Conservation (phyloP, 2,888 invertebrate genomes). For the Tubiluchus corallicola region DNA sequence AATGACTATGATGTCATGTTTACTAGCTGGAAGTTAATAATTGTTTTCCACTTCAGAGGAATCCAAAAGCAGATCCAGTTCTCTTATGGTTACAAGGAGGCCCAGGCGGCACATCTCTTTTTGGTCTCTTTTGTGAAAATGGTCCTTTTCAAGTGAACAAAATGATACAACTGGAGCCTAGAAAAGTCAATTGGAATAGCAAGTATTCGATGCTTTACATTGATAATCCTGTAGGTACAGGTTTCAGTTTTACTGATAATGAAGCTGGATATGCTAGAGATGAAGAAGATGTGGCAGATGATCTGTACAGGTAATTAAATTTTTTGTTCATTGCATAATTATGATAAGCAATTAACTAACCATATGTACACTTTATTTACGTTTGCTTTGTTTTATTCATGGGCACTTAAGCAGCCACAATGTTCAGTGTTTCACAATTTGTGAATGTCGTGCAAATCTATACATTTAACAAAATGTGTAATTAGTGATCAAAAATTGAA, state of each 20-base stretch:
- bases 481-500: too few relatives aligned
- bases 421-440: too few relatives aligned
- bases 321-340: neutral
- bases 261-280: constrained; percentile 56
- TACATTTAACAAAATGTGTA: too few relatives aligned
- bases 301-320: constrained; percentile 41
- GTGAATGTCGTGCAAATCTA: too few relatives aligned
- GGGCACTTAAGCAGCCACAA: neutral
- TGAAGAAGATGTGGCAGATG: constrained; percentile 56
- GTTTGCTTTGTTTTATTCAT: neutral
- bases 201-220: constrained; percentile 65
- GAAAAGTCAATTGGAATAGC: constrained; percentile 58
- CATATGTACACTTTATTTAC: constrained; percentile 6
- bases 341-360: constrained; percentile 2
- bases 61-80: constrained; percentile 23
- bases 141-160: constrained; percentile 47
- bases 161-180: constrained; percentile 34
- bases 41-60: constrained; percentile 14
- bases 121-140: constrained; percentile 44
- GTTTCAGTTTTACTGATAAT: constrained; percentile 66
- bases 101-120: constrained; percentile 29
- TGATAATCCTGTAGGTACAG: constrained; percentile 81
- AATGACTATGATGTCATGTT: constrained; percentile 8
- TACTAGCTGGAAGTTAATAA: neutral
- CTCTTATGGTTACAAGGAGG: constrained; percentile 32